A percentile compares a stretch with the other conserved stretches of the same genome.
These are phyloP conservation scores for Anguilla anguilla DNA, from an alignment of 2,797 vertebrate genomes.

Conservation along the genomic window DNA sequence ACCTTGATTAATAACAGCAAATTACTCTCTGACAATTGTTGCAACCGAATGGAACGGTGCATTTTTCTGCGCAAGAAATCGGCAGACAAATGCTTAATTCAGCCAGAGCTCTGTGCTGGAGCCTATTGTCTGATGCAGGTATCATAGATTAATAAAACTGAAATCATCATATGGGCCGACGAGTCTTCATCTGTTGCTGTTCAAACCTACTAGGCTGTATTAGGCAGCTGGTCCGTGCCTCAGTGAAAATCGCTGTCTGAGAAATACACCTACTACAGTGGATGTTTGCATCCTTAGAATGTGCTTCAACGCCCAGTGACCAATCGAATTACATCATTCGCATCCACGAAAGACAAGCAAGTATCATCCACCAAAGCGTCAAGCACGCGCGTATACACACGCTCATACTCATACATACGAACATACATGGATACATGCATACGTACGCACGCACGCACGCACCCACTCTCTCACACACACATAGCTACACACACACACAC, in stretches of 20 bases:
- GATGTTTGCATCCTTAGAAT: conserved; percentile 10
- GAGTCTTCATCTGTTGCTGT: conserved; percentile 10
- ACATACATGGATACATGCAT: background rate
- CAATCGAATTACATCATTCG: conserved; percentile 24
- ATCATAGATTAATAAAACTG: background rate
- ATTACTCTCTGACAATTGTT: conserved; percentile 4
- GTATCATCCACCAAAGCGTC: background rate
- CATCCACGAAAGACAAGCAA: background rate
- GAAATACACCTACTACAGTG: conserved; percentile 3
- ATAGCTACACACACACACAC: background rate
- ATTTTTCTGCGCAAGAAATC: background rate
- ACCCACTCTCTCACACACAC: too few species aligned
- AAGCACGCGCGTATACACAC: background rate
- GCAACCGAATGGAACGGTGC: background rate
- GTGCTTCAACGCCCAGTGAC: conserved; percentile 16
- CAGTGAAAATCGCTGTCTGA: background rate
- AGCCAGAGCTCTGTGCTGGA: background rate
- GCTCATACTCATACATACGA: too few species aligned
- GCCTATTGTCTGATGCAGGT: background rate
- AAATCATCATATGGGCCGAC: background rate
- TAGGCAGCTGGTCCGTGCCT: background rate
- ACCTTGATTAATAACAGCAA: background rate
- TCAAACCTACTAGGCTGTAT: background rate
- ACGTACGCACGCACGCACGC: background rate
- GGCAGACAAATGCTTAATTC: background rate